Percentiles rank a stretch among this genome's conserved stretches.
Conservation (phyloP, 2,797 vertebrate species). For the Sphenodon punctatus region DNA sequence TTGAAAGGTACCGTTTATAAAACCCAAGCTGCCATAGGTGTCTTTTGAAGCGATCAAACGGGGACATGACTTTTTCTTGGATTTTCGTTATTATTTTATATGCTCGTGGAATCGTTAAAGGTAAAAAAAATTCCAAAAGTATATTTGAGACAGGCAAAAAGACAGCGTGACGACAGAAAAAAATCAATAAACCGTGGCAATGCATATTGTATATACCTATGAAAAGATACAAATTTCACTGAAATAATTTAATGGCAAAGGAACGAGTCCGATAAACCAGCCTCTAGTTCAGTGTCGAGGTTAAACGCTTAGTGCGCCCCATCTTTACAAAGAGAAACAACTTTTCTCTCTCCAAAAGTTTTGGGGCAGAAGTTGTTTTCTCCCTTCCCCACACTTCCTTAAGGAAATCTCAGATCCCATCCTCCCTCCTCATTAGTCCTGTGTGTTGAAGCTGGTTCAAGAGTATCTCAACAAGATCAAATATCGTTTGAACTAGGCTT, state of each 20-base stretch:
- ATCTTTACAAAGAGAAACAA: neutral
- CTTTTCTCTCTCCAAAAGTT: neutral
- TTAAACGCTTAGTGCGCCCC: slow-evolving; percentile 16
- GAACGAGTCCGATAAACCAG: slow-evolving; percentile 54
- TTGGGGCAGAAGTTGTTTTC: neutral
- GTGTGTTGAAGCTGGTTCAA: neutral
- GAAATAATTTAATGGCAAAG: slow-evolving; percentile 57
- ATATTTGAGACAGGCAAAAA: slow-evolving; percentile 12
- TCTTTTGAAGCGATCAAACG: slow-evolving; percentile 73
- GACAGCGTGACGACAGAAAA: slow-evolving; percentile 49
- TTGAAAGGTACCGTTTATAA: slow-evolving; percentile 73
- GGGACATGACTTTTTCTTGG: slow-evolving; percentile 59
- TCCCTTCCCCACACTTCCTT: neutral
- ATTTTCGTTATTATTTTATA: slow-evolving; percentile 71
- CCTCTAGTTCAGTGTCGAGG: slow-evolving; percentile 33
- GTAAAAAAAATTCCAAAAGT: slow-evolving; percentile 51
- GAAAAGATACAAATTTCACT: slow-evolving; percentile 59
- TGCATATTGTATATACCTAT: slow-evolving; percentile 64
- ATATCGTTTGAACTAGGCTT: rapidly evolving
- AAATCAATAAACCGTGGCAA: slow-evolving; percentile 57
- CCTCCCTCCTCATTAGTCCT: neutral
- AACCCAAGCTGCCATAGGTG: slow-evolving; percentile 70
- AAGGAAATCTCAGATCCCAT: neutral
- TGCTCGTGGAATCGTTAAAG: slow-evolving; percentile 64
- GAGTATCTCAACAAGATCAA: rapidly evolving